Evolutionary conservation across 1,140 invertebrate genomes (phyloP).

Genomic region (Cheumatopsyche charites): DNA sequence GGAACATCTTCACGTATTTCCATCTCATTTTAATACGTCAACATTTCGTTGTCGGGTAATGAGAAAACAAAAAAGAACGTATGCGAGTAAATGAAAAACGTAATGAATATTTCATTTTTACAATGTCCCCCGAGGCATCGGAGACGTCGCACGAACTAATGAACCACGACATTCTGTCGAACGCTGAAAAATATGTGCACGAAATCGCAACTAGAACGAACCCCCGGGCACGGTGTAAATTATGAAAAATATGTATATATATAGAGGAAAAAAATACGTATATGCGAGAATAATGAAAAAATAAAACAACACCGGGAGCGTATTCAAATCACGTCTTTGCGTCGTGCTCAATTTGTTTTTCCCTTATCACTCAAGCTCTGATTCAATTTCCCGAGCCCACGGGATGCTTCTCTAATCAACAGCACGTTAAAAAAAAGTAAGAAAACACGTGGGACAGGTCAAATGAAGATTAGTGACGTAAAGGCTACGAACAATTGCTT

Average conservation of each 20-base stretch:
- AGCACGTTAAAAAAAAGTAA: slow-evolving; percentile 45
- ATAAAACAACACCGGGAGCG: slow-evolving; percentile 16
- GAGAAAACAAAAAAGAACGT: not conserved
- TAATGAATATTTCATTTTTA: slow-evolving; percentile 28
- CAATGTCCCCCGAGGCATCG: slow-evolving; percentile 10
- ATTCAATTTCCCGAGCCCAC: slow-evolving; percentile 45
- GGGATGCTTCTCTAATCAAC: slow-evolving; percentile 45
- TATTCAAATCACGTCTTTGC: slow-evolving; percentile 47
- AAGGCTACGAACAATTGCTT: slow-evolving; percentile 39
- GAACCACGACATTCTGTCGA: slow-evolving; percentile 19
- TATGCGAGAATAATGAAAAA: slow-evolving; percentile 28
- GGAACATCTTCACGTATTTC: slow-evolving; percentile 24
- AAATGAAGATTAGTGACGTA: slow-evolving; percentile 49
- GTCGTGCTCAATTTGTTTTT: slow-evolving; percentile 47
- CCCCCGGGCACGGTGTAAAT: slow-evolving; percentile 11
- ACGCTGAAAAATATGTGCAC: slow-evolving; percentile 5
- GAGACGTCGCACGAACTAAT: slow-evolving; percentile 8
- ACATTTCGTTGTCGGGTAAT: not conserved
- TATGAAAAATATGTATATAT: slow-evolving; percentile 41
- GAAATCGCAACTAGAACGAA: slow-evolving; percentile 4
- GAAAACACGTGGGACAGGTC: slow-evolving; percentile 46
- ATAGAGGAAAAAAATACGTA: slow-evolving; percentile 30
- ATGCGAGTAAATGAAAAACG: not conserved
- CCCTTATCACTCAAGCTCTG: slow-evolving; percentile 47
- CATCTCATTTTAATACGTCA: slow-evolving; percentile 28